Evolutionary conservation across 2,888 invertebrate species (phyloP).

Genomic region (Stramonita haemastoma): DNA sequence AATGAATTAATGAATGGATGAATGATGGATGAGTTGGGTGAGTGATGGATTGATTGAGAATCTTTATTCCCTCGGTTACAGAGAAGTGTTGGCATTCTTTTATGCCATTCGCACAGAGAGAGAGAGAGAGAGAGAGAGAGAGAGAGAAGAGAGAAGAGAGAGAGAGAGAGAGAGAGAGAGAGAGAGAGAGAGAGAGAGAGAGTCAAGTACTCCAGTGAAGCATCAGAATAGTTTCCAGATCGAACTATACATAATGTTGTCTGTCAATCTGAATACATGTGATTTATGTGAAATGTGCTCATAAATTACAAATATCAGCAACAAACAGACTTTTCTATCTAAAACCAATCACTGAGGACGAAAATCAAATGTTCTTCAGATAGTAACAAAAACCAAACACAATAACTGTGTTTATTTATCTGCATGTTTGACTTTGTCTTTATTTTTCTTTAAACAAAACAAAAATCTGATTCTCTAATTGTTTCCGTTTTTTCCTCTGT

Average conservation of each 20-base stretch:
- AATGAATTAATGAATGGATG: too few relatives aligned
- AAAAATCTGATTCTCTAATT: too few relatives aligned
- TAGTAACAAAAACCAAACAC: too few relatives aligned
- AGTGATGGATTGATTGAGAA: too few relatives aligned
- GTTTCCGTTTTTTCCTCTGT: too few relatives aligned
- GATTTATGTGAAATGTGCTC: too few relatives aligned
- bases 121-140: neutral
- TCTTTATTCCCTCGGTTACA: slow-evolving; percentile 10
- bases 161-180: slow-evolving; percentile 35
- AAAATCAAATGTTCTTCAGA: neutral
- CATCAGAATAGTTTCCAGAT: neutral
- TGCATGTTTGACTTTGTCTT: too few relatives aligned
- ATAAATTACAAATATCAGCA: neutral
- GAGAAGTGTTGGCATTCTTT: neutral
- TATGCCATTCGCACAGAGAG: too few relatives aligned
- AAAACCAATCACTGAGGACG: neutral
- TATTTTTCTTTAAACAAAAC: too few relatives aligned
- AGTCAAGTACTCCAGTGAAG: neutral
- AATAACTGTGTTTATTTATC: too few relatives aligned
- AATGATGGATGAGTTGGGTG: too few relatives aligned
- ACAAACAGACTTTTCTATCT: neutral
- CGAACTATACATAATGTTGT: neutral
- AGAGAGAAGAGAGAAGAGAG: slow-evolving; percentile 17
- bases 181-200: slow-evolving; percentile 31
- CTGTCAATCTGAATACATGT: neutral